Conservation (phyloP, 1,140 invertebrate genomes). For the Reticulitermes speratus region DNA sequence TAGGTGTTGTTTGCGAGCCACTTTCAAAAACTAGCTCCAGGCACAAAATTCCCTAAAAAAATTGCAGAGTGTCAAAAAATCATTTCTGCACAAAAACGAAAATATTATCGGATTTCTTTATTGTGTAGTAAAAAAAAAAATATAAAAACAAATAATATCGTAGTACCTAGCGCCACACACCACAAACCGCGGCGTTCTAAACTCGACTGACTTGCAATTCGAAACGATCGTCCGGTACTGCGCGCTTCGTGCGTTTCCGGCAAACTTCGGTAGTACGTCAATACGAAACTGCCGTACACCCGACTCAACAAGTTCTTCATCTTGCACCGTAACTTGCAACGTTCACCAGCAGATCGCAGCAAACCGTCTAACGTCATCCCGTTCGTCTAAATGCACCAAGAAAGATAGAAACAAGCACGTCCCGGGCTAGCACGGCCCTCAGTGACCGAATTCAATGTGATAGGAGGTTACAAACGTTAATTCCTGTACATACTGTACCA, state of each 20-base stretch:
- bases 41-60: neutral
- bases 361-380: no score
- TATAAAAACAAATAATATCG: neutral
- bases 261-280: neutral
- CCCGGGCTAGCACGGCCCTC: neutral
- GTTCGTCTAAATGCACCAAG: no score
- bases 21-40: neutral
- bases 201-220: neutral
- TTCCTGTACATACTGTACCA: neutral
- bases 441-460: neutral
- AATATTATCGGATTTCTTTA: neutral
- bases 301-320: neutral
- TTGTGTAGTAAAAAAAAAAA: neutral
- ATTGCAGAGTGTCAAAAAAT: neutral
- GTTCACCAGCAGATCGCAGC: no score
- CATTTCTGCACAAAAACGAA: neutral
- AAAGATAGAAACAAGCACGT: no score
- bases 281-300: neutral
- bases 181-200: no score
- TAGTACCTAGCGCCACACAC: neutral
- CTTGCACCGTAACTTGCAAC: neutral
- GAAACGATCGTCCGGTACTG: neutral
- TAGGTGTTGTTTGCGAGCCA: neutral
- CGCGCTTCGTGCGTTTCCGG: neutral
- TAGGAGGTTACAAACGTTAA: neutral